Percentiles rank a stretch among this genome's conserved stretches.
Evolutionary conservation across 2,797 vertebrate genomes (phyloP).

Genomic region (Dermochelys coriacea): DNA sequence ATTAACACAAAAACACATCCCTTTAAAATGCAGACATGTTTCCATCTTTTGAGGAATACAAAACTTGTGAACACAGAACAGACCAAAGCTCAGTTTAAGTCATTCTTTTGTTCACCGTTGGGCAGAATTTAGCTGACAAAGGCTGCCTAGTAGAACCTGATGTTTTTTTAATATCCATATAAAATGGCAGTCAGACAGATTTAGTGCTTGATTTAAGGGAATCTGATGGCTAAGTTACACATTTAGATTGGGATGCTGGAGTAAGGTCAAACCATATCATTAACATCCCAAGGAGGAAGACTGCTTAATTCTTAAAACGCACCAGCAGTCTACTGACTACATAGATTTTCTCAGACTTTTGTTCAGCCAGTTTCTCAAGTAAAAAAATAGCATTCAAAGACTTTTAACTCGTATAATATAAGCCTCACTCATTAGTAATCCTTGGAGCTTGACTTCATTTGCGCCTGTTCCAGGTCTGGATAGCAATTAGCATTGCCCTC

Average conservation of each 20-base stretch:
- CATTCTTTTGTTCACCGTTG: slow-evolving; percentile 55
- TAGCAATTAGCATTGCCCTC: slow-evolving; percentile 73
- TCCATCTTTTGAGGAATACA: neutral
- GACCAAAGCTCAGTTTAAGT: neutral
- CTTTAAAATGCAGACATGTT: neutral
- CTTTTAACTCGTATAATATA: slow-evolving; percentile 66
- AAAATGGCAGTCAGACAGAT: slow-evolving; percentile 53
- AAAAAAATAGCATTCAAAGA: slow-evolving; percentile 63
- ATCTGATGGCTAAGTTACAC: slow-evolving; percentile 53
- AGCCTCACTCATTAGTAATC: slow-evolving; percentile 71
- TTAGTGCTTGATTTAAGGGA: slow-evolving; percentile 62
- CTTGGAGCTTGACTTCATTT: slow-evolving; percentile 75
- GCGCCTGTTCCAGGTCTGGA: slow-evolving; percentile 62
- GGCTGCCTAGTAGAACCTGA: slow-evolving; percentile 37
- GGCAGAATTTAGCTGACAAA: slow-evolving; percentile 56
- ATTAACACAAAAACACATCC: neutral
- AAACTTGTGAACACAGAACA: neutral
- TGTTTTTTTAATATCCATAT: slow-evolving; percentile 63
- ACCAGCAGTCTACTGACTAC: slow-evolving; percentile 20
- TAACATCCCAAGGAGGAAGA: slow-evolving; percentile 70
- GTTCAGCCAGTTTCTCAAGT: slow-evolving; percentile 51
- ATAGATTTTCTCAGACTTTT: slow-evolving; percentile 40
- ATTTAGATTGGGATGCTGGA: slow-evolving; percentile 66
- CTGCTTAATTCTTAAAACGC: slow-evolving; percentile 49
- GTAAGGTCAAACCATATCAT: slow-evolving; percentile 74